These are phyloP conservation scores for Holothuria leucospilota DNA, from an alignment of 53 echinoderm and acorn worm genomes.

Conservation along the genomic window DNA sequence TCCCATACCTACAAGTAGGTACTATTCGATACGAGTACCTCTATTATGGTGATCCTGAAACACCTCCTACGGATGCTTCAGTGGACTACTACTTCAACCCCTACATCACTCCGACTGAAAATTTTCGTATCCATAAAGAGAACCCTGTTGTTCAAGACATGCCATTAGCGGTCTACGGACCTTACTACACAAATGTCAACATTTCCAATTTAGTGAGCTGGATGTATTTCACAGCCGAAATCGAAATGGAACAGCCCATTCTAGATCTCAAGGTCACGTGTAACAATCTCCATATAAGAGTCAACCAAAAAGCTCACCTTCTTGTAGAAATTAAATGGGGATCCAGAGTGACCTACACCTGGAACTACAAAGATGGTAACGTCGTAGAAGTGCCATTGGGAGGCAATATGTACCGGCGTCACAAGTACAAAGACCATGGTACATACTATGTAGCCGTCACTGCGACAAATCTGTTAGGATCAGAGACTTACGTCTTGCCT, in stretches of 20 bases:
- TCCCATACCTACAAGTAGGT: constrained; percentile 77
- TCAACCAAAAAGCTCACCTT: constrained; percentile 66
- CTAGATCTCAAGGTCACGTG: constrained; percentile 64
- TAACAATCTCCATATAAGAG: constrained; percentile 64
- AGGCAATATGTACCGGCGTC: constrained; percentile 67
- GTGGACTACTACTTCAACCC: constrained; percentile 72
- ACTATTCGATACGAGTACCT: constrained; percentile 66
- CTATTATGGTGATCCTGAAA: constrained; percentile 70
- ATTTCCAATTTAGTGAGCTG: constrained; percentile 90
- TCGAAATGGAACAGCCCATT: constrained; percentile 86
- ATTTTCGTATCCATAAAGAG: constrained; percentile 71
- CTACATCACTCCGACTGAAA: constrained; percentile 57
- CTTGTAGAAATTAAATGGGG: constrained; percentile 78
- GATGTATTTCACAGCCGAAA: constrained; percentile 75
- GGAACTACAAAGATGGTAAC: constrained; percentile 84
- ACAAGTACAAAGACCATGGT: constrained; percentile 69
- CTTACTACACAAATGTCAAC: constrained; percentile 75
- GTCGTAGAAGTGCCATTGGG: constrained; percentile 58
- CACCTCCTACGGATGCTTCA: constrained; percentile 84
- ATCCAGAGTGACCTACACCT: constrained; percentile 77
- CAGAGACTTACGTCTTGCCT: constrained; percentile 49
- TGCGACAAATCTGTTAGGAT: constrained; percentile 77
- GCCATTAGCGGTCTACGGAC: constrained; percentile 70
- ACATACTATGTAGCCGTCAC: constrained; percentile 71
- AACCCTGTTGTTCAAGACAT: constrained; percentile 82